Evolutionary conservation across 92 coral and sea anemone species (phyloP), one percentile per base, ranked within the genome.

Genomic region (Isaurus tuberculatus): DNA sequence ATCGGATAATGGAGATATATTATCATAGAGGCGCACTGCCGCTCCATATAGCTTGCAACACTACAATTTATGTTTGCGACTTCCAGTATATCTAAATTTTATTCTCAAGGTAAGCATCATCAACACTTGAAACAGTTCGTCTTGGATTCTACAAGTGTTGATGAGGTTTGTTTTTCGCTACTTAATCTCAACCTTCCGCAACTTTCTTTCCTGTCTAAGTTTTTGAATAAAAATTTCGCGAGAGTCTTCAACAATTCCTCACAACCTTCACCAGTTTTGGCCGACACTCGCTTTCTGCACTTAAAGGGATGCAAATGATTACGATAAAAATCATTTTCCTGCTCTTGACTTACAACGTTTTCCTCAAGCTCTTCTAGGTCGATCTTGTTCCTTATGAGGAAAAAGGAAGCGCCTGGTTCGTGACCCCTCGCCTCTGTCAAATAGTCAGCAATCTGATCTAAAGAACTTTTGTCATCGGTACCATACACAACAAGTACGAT

Each of bases 401-500:
- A 74, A 26, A 82, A 69, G 17, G 68, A 65, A 3, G 93, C 95
- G 2, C 91, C 91, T 19, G 90, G 91, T 22, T 88, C 93, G 83
- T 89, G 65, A 4, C 29, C 37, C 49, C 81, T 89, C 7, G 86
- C 97, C 8, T 58, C 72, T 0, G 22, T 1, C 3, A 78, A 40
- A 46, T 63, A 74, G 0, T 46, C 69, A 20, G 13, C 5, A 33
- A 87, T 84, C 10, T 87, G 77, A 0, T 49, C 65, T 2, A 93
- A 57, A 13, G 98, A 91, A 0, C 67, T 22, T 33, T 69, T 63
- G 30, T 80, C 84, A 22, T 84, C 88, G 1, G 83, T 68, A 65
- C 95, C 91, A 81, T 95, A 95, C 19, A 95, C 98, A 27, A 95
- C 69, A 61, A 95, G 79, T 26, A 95, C 97, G 42, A 87, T 88